Conservation (phyloP, 2,888 invertebrate species). For the Leptopterna dolabrata region DNA sequence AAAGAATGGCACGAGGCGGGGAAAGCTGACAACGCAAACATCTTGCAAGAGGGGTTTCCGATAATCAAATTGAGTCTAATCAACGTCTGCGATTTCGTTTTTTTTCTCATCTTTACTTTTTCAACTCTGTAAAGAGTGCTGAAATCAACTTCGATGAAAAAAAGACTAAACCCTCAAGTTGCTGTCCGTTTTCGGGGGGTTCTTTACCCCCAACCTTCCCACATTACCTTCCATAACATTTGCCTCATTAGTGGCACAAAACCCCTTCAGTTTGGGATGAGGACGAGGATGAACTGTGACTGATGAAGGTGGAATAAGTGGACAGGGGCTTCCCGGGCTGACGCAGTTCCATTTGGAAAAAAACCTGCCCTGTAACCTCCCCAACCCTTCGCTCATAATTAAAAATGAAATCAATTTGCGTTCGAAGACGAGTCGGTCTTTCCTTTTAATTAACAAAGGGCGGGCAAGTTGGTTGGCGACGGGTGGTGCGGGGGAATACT, state of each 20-base stretch:
- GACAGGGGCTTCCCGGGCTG: background rate
- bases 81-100: slow-evolving; percentile 47
- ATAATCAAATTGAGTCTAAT: slow-evolving; percentile 61
- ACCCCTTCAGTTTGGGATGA: slow-evolving; percentile 9
- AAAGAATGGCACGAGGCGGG: slow-evolving; percentile 21
- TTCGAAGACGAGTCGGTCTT: slow-evolving; percentile 53
- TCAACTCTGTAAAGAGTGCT: background rate
- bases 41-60: slow-evolving; percentile 52
- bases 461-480: background rate
- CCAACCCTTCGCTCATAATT: slow-evolving; percentile 56
- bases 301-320: slow-evolving; percentile 10
- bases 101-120: slow-evolving; percentile 1
- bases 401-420: slow-evolving; percentile 62
- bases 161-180: slow-evolving; percentile 10
- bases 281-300: too few species aligned
- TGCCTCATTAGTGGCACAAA: slow-evolving; percentile 36
- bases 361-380: background rate
- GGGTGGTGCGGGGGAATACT: background rate
- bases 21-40: slow-evolving; percentile 58
- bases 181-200: background rate
- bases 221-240: background rate
- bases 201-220: background rate
- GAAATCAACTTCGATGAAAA: slow-evolving; percentile 52
- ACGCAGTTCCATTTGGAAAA: background rate
- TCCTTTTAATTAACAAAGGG: slow-evolving; percentile 54